These are phyloP conservation scores for Asbolus verrucosus DNA, from an alignment of 1,140 invertebrate species.

Conservation along the genomic window DNA sequence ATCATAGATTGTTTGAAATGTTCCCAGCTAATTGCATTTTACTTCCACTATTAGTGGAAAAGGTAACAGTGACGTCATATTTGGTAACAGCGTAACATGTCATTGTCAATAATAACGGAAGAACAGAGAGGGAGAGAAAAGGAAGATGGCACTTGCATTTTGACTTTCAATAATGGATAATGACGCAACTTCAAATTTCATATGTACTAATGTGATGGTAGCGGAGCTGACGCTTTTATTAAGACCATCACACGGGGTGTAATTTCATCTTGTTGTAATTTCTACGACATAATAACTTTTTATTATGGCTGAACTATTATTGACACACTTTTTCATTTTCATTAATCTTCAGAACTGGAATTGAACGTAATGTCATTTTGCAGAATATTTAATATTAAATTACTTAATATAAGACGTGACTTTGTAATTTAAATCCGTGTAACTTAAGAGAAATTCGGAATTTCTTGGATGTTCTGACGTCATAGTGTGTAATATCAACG, in stretches of 20 bases:
- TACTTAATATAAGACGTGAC: background rate
- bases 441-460: constrained; percentile 14
- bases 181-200: constrained; percentile 14
- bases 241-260: background rate
- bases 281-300: background rate
- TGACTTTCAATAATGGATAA: constrained; percentile 29
- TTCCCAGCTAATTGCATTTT: constrained; percentile 17
- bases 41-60: constrained; percentile 5
- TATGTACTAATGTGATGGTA: constrained; percentile 17
- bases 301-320: background rate
- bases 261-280: constrained; percentile 7
- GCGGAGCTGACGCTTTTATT: background rate
- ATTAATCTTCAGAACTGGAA: background rate
- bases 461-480: constrained; percentile 6
- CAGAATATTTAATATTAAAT: too few species aligned
- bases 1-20: background rate
- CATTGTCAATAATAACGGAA: constrained; percentile 9
- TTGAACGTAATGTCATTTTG: background rate
- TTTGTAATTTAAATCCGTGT: constrained; percentile 3
- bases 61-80: constrained; percentile 23
- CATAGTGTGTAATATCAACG: constrained; percentile 17
- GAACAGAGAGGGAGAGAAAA: background rate
- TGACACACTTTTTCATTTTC: constrained; percentile 7
- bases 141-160: constrained; percentile 11
- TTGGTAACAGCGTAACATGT: constrained; percentile 29